Conservation (phyloP, 2,113 vertebrate species). For the Bungarus multicinctus region DNA sequence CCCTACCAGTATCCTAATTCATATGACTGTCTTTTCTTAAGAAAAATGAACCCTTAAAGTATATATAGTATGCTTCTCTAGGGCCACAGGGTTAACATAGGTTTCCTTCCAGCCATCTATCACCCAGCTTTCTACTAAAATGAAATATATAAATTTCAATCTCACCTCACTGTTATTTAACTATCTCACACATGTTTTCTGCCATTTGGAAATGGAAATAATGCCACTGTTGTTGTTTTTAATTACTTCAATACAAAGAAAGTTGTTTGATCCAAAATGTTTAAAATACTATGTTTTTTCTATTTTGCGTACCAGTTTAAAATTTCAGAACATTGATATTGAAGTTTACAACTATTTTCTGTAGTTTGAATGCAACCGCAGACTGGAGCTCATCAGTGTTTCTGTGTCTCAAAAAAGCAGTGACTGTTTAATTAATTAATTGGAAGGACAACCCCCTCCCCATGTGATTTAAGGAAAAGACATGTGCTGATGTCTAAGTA, state of each 20-base stretch:
- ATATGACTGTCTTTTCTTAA: not conserved
- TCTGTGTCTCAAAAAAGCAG: slow-evolving; percentile 17
- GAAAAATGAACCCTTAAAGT: not conserved
- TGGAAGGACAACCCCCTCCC: not conserved
- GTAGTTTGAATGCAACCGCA: not conserved
- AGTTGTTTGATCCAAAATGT: not conserved
- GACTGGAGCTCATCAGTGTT: not conserved
- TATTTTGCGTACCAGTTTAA: not conserved
- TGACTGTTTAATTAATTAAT: slow-evolving; percentile 57
- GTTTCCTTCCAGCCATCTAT: not conserved
- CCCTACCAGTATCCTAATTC: not conserved
- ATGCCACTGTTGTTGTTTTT: not conserved
- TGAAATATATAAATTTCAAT: not conserved
- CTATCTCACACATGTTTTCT: not conserved
- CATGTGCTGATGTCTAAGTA: slow-evolving; percentile 41
- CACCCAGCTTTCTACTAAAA: not conserved
- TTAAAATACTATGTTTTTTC: not conserved
- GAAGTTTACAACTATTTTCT: rapidly evolving
- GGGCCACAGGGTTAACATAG: not conserved
- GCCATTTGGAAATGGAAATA: not conserved
- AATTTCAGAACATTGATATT: not conserved
- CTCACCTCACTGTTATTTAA: not conserved
- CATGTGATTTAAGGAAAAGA: slow-evolving; percentile 30
- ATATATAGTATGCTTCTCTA: not conserved
- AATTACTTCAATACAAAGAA: not conserved